Percentiles rank a stretch among this genome's conserved stretches.
Evolutionary conservation across 2,888 invertebrate genomes (phyloP).

Genomic region (Plagodis dolabraria): DNA sequence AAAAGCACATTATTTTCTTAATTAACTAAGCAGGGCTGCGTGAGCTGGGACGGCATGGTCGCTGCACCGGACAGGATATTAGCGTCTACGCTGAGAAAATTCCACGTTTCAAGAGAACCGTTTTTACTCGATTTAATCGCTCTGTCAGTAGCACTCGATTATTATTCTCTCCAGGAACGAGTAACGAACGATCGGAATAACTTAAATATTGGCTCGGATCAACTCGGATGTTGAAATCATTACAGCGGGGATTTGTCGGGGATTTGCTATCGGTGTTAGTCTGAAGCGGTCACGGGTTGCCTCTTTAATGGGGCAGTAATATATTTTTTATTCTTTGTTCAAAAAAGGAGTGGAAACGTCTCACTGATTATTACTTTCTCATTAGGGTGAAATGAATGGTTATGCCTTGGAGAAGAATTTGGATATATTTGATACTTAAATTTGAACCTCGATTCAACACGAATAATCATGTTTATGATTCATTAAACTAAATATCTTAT

Average conservation of each 20-base stretch:
- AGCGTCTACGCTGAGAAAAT: constrained; percentile 4
- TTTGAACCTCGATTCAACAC: too few species aligned
- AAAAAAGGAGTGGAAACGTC: too few species aligned
- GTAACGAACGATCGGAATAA: constrained; percentile 23
- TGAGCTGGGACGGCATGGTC: neutral
- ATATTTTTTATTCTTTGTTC: too few species aligned
- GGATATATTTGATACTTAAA: too few species aligned
- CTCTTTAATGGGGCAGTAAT: neutral
- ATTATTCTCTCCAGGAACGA: constrained; percentile 16
- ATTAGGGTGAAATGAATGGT: too few species aligned
- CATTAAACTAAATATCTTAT: too few species aligned
- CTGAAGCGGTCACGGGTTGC: neutral
- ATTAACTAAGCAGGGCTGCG: too few species aligned
- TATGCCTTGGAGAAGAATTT: too few species aligned
- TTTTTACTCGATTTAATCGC: constrained; percentile 27
- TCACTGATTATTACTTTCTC: too few species aligned
- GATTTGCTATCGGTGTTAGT: constrained; percentile 6
- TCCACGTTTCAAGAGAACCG: constrained; percentile 2
- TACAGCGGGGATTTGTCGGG: constrained; percentile 8
- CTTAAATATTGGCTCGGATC: constrained; percentile 24
- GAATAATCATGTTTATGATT: too few species aligned
- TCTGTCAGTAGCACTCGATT: constrained; percentile 28
- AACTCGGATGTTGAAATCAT: constrained; percentile 11
- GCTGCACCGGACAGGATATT: constrained; percentile 13
- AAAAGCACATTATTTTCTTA: too few species aligned